phyloP scores from a whole-genome alignment of 2,888 invertebrate genomes.

The Conops quadrifasciatus region DNA sequence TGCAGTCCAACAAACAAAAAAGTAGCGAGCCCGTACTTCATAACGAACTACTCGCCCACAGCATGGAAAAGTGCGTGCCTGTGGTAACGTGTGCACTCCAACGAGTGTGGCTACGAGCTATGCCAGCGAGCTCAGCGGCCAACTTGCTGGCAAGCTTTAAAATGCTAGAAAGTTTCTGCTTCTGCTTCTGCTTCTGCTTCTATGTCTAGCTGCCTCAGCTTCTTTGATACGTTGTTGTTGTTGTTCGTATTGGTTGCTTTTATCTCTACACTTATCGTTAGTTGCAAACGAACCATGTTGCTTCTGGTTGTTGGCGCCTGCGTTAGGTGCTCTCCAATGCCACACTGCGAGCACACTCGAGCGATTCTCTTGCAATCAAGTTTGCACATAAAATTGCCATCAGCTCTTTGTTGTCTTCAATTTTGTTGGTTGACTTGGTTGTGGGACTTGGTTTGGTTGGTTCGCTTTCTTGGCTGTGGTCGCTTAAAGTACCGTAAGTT shows the following conservation, averaged over 20 bases:
- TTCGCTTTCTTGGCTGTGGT: not conserved
- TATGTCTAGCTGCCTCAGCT: not conserved
- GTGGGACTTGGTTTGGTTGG: not conserved
- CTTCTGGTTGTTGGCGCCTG: not conserved
- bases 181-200: constrained; percentile 2
- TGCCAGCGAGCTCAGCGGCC: not conserved
- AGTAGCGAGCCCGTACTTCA: too few species aligned
- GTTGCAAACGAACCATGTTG: not conserved
- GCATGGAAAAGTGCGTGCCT: too few species aligned
- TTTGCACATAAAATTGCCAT: too few species aligned
- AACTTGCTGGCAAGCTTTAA: constrained; percentile 18
- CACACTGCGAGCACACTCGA: not conserved
- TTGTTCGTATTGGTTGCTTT: constrained; percentile 1
- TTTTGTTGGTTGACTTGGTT: not conserved
- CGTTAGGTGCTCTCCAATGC: constrained; percentile 1
- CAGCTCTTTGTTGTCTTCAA: not conserved
- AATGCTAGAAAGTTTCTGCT: constrained; percentile 36
- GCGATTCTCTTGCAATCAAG: constrained; percentile 8
- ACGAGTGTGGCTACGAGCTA: not conserved
- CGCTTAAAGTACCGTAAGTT: not conserved
- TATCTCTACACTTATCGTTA: not conserved
- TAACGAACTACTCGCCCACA: too few species aligned
- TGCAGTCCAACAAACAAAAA: too few species aligned
- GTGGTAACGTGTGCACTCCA: not conserved
- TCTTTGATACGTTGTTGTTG: too few species aligned